Evolutionary conservation across 2,797 vertebrate species (phyloP).

Genomic region (Crenuchus spilurus): DNA sequence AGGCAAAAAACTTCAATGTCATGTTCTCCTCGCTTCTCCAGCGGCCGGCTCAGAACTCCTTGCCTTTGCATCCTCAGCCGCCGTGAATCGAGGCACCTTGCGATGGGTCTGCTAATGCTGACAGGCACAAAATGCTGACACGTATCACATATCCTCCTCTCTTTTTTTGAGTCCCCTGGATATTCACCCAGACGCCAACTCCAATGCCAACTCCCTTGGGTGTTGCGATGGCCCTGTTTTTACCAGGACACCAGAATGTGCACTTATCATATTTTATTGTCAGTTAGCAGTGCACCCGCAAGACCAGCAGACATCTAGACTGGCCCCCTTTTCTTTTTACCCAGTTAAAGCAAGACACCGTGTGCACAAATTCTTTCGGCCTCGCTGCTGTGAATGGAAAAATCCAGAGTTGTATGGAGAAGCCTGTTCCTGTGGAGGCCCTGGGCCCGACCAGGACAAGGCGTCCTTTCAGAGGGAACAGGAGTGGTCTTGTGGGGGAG

Average conservation of each 20-base stretch:
- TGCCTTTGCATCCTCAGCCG: neutral
- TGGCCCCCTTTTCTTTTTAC: neutral
- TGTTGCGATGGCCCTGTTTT: neutral
- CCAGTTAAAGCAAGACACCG: slow-evolving; percentile 6
- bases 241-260: neutral
- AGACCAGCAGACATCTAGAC: slow-evolving; percentile 2
- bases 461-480: slow-evolving; percentile 82
- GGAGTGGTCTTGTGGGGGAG: slow-evolving; percentile 79
- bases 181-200: neutral
- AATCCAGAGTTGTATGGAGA: slow-evolving; percentile 76
- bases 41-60: neutral
- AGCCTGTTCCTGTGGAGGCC: slow-evolving; percentile 69
- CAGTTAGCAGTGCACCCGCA: neutral
- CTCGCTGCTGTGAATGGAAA: slow-evolving; percentile 59
- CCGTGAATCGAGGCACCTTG: neutral
- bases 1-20: neutral
- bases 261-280: too few species aligned
- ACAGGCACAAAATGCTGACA: neutral
- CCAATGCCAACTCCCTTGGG: neutral
- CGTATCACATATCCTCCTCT: neutral
- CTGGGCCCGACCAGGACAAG: slow-evolving; percentile 78
- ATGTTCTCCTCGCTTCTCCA: neutral
- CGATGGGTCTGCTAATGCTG: neutral
- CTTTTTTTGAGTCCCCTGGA: neutral
- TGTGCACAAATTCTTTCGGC: slow-evolving; percentile 23